Base-by-base conservation (phyloP, 2,113 vertebrate genomes). In the Gadus chalcogrammus region DNA sequence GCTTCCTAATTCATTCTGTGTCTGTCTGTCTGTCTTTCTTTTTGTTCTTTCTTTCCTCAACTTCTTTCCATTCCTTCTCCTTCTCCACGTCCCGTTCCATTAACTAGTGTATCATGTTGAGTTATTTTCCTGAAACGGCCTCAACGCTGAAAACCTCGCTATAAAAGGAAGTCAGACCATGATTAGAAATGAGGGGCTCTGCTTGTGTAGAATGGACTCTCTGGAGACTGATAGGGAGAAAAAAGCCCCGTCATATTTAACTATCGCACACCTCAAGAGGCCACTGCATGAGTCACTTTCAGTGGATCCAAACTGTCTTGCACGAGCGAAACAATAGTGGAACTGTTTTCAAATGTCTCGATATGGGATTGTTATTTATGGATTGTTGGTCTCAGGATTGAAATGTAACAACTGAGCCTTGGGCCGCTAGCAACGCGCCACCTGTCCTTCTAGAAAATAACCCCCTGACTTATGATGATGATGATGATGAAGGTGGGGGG, bases 161-260 rank as follows among this genome's bases (percentile, higher is more conserved):
- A 87, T 88, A 88, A 87, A 88, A 84, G 85, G 88, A 18, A n/a
- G 71, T 58, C 55, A n/a, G 55, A 58, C 53, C 31, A n/a, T 72
- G 55, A 68, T 62, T 35, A 55, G 55, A 72, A 61, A 63, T 11
- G 15, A 3, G 60, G 64, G 42, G 52, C 13, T 11, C 52, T 58
- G 75, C 55, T 17, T 17, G 56, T 42, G 24, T 35, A 58, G 13
- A 68, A 53, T 31, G 31, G 31, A 31, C 5, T 80, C 75, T 62
- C 74, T 80, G 69, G 59, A 35, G 13, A 9, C 24, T 15, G 61
- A 31, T 67, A 61, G 59, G 20, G 38, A 56, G 27, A 28, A 15
- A 61, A 48, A 24, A 68, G 15, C 27, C 58, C 64, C 22, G 38
- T 48, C 12, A 71, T 59, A 65, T 65, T 59, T 65, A 11, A 20